Conservation (phyloP, 2,888 invertebrate genomes). For the Drosophila greeni region DNA sequence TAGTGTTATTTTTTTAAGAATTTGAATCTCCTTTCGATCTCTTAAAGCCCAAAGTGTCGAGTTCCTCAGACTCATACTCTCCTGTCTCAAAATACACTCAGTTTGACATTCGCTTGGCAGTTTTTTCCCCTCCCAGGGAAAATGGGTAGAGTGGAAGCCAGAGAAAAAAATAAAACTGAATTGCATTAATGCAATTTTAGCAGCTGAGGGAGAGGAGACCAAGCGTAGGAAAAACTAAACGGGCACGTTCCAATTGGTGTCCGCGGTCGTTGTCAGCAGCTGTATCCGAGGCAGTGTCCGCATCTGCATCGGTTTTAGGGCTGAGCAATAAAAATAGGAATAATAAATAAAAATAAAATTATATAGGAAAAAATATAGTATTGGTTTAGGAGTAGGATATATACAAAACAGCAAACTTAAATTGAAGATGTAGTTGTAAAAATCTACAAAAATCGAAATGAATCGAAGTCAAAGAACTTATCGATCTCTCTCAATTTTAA, state of each 20-base stretch:
- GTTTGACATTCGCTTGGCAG: constrained; percentile 61
- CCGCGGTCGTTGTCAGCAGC: constrained; percentile 43
- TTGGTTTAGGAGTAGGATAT: too few species aligned
- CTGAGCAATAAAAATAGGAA: background rate
- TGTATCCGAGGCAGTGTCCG: constrained; percentile 9
- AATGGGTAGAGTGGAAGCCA: constrained; percentile 17
- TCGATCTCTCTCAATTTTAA: background rate
- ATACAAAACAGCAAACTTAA: too few species aligned
- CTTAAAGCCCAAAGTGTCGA: background rate
- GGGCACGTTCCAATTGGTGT: constrained; percentile 54
- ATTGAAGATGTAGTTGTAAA: too few species aligned
- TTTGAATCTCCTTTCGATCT: background rate
- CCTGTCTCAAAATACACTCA: constrained; percentile 33
- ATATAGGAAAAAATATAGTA: background rate
- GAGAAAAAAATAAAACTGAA: constrained; percentile 22
- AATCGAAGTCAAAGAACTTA: too few species aligned
- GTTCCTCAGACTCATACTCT: constrained; percentile 2
- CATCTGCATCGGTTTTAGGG: constrained; percentile 17
- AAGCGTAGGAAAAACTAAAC: constrained; percentile 32
- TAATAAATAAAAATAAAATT: background rate
- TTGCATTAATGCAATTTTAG: constrained; percentile 69
- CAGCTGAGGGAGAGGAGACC: constrained; percentile 40
- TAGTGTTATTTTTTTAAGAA: background rate
- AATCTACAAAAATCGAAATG: too few species aligned
- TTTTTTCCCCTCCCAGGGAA: constrained; percentile 44